Evolutionary conservation across 53 echinoderm and acorn worm species (phyloP).

Genomic region (Astropecten irregularis): DNA sequence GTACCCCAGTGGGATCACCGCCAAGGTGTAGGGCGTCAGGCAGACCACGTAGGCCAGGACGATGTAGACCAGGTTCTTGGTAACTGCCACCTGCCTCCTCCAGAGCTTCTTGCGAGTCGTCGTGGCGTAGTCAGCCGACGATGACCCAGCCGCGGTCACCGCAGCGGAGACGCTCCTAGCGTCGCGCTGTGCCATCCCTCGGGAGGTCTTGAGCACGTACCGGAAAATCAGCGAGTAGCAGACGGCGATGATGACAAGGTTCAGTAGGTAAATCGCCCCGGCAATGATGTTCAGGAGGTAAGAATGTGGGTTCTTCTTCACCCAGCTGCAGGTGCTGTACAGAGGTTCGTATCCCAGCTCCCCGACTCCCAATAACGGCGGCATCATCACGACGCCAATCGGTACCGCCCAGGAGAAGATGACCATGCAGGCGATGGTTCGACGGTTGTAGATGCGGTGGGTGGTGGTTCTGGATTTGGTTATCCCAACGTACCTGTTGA

Average conservation of each 20-base stretch:
- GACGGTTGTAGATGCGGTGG: conserved; percentile 9
- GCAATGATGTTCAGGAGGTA: conserved; percentile 9
- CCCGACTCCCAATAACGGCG: conserved; percentile 35
- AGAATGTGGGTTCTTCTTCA: background rate
- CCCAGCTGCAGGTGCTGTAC: conserved; percentile 40
- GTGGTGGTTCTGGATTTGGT: conserved; percentile 13
- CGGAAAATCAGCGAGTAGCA: conserved; percentile 53
- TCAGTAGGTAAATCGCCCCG: conserved; percentile 26
- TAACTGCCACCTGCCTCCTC: conserved; percentile 57
- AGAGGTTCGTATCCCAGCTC: conserved; percentile 52
- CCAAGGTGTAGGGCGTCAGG: conserved; percentile 55
- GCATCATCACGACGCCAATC: conserved; percentile 25
- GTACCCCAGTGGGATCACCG: conserved; percentile 8
- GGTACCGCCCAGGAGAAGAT: conserved; percentile 56
- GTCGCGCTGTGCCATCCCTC: background rate
- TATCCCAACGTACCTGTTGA: conserved; percentile 20
- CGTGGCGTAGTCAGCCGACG: too few species aligned
- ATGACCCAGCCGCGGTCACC: background rate
- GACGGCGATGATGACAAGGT: conserved; percentile 11
- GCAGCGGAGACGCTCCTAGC: background rate
- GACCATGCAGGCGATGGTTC: conserved; percentile 21
- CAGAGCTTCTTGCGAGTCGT: too few species aligned
- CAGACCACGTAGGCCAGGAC: conserved; percentile 67
- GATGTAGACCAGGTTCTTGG: conserved; percentile 73
- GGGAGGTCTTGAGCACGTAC: too few species aligned